These are phyloP conservation scores for Beaufortia kweichowensis DNA, from an alignment of 2,113 vertebrate species.

Conservation along the genomic window DNA sequence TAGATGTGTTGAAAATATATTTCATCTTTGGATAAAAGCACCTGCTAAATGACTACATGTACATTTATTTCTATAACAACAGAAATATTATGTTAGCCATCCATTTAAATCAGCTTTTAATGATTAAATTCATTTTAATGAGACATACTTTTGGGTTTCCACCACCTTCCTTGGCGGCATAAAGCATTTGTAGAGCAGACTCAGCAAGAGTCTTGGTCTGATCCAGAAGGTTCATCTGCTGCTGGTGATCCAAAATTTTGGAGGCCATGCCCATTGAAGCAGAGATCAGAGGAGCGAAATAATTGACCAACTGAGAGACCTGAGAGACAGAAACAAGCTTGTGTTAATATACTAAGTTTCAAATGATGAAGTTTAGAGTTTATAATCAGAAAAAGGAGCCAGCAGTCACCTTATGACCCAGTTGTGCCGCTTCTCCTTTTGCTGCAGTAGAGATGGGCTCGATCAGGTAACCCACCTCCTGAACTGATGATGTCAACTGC, in stretches of 20 bases:
- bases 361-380: neutral
- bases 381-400: neutral
- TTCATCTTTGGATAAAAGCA: neutral
- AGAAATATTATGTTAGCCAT: neutral
- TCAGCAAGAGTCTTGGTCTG: conserved; percentile 95
- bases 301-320: conserved; percentile 93
- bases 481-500: conserved; percentile 92
- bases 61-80: neutral
- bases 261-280: conserved; percentile 91
- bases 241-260: conserved; percentile 90
- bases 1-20: neutral
- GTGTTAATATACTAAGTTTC: neutral
- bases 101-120: neutral
- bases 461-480: conserved; percentile 94
- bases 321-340: conserved; percentile 54
- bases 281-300: conserved; percentile 89
- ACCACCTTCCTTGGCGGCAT: conserved; percentile 95
- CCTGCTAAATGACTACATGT: too few relatives aligned
- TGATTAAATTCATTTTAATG: neutral
- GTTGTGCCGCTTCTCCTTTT: conserved; percentile 91
- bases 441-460: conserved; percentile 92
- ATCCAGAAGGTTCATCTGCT: conserved; percentile 94
- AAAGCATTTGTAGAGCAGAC: conserved; percentile 94
- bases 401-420: conserved; percentile 89
- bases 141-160: conserved; percentile 91